Percentiles rank a stretch among this genome's conserved stretches.
phyloP scores from a whole-genome alignment of 2,888 invertebrate species.

The Agrotis clavis region DNA sequence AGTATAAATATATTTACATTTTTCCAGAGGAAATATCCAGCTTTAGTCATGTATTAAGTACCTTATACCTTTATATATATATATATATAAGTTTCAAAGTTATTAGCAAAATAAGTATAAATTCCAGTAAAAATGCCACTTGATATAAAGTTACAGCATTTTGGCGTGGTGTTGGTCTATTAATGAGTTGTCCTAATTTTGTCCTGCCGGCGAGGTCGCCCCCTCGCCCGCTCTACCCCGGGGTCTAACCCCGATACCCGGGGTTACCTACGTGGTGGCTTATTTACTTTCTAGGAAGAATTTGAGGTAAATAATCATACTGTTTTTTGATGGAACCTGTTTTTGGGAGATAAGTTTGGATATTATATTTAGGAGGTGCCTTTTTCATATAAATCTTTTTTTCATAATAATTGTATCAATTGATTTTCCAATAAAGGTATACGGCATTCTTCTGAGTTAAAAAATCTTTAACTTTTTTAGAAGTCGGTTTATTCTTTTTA shows the following conservation, averaged over 20 bases:
- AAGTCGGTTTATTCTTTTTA: too few species aligned
- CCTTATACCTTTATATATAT: too few species aligned
- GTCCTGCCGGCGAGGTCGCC: slow-evolving; percentile 50
- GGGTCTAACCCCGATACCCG: slow-evolving; percentile 25
- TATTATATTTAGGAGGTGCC: neutral
- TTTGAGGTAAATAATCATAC: neutral
- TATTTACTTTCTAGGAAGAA: slow-evolving; percentile 27
- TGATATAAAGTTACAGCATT: slow-evolving; percentile 28
- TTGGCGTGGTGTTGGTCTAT: slow-evolving; percentile 44
- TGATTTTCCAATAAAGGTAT: too few species aligned
- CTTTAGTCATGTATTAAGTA: neutral
- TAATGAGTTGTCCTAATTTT: slow-evolving; percentile 55
- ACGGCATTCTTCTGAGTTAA: too few species aligned
- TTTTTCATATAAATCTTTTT: neutral
- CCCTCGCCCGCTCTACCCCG: neutral
- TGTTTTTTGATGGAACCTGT: neutral
- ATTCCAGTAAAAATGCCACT: slow-evolving; percentile 14
- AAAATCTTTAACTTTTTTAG: too few species aligned
- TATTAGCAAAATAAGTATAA: slow-evolving; percentile 16
- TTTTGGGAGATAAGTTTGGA: neutral
- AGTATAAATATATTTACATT: too few species aligned
- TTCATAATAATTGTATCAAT: too few species aligned
- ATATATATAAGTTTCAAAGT: neutral
- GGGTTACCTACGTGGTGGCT: slow-evolving; percentile 25
- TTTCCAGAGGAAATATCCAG: too few species aligned